phyloP scores from a whole-genome alignment of 2,888 invertebrate genomes.

The Candidula unifasciata region DNA sequence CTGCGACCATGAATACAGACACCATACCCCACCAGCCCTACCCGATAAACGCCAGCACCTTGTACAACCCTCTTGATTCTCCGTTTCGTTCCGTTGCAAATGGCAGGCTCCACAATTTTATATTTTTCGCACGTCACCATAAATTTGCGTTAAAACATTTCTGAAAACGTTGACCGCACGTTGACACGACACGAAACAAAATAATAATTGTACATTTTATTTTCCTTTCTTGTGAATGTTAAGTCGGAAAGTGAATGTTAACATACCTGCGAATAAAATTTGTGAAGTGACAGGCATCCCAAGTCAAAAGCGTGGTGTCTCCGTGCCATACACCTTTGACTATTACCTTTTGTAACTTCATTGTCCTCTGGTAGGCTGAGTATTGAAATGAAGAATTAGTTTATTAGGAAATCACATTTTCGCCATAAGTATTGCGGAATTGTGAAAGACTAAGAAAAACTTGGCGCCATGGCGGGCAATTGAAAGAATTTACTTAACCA shows the following conservation, averaged over 20 bases:
- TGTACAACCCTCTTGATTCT: slow-evolving; percentile 37
- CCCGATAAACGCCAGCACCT: slow-evolving; percentile 7
- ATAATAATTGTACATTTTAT: slow-evolving; percentile 20
- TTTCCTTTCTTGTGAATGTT: not conserved
- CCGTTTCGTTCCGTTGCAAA: slow-evolving; percentile 25
- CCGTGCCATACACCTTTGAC: not conserved
- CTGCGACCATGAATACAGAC: slow-evolving; percentile 5
- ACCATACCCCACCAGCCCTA: not conserved
- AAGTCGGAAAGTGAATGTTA: slow-evolving; percentile 33
- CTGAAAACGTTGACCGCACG: slow-evolving; percentile 33
- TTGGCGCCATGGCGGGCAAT: slow-evolving; percentile 3
- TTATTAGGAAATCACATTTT: not conserved
- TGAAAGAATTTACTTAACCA: not conserved
- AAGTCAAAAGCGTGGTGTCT: not conserved
- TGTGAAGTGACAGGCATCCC: not conserved
- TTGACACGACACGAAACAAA: slow-evolving; percentile 39
- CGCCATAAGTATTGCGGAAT: not conserved
- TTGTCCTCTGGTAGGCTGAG: not conserved
- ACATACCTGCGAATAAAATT: slow-evolving; percentile 1
- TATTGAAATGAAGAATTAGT: not conserved
- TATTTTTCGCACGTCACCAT: slow-evolving; percentile 42
- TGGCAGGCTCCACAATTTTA: slow-evolving; percentile 25
- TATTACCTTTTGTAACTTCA: not conserved
- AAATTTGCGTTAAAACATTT: slow-evolving; percentile 41
- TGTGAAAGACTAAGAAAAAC: no score